phyloP scores from a whole-genome alignment of 2,888 invertebrate species.

The Lumbricus terrestris region DNA sequence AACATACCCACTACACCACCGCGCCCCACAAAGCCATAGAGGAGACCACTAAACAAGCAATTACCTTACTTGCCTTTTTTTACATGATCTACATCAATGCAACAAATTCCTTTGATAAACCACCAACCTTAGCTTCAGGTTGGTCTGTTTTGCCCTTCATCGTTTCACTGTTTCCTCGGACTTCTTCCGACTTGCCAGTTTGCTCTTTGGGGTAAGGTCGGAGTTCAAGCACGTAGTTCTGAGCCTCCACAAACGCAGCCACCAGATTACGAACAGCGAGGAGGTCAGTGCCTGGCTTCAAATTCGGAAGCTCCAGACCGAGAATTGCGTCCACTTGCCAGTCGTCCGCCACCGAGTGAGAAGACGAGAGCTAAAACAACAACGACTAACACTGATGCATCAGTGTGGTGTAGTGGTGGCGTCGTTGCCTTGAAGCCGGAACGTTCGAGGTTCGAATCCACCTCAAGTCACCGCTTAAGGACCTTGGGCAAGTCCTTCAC shows the following conservation, averaged over 20 bases:
- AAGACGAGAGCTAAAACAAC: neutral
- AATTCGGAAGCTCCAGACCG: neutral
- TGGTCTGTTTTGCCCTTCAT: neutral
- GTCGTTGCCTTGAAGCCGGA: too few species aligned
- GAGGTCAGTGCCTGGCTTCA: conserved; percentile 40
- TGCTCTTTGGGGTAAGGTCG: neutral
- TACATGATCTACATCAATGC: neutral
- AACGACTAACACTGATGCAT: neutral
- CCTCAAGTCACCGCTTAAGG: too few species aligned
- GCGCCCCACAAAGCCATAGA: neutral
- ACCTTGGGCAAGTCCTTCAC: too few species aligned
- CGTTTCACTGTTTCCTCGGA: neutral
- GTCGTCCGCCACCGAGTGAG: neutral
- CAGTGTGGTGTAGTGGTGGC: too few species aligned
- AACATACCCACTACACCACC: too few species aligned
- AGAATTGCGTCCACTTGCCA: neutral
- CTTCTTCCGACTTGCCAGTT: neutral
- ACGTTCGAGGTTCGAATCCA: too few species aligned
- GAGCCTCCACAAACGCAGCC: conserved; percentile 51
- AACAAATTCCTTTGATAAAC: neutral
- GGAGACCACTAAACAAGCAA: neutral
- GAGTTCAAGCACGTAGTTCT: conserved; percentile 40
- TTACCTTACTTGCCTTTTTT: neutral
- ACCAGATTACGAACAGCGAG: conserved; percentile 53
- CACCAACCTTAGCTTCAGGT: neutral